Percentiles rank a stretch among this genome's conserved stretches.
phyloP scores from a whole-genome alignment of 1,140 invertebrate species.

The Anastrepha obliqua region DNA sequence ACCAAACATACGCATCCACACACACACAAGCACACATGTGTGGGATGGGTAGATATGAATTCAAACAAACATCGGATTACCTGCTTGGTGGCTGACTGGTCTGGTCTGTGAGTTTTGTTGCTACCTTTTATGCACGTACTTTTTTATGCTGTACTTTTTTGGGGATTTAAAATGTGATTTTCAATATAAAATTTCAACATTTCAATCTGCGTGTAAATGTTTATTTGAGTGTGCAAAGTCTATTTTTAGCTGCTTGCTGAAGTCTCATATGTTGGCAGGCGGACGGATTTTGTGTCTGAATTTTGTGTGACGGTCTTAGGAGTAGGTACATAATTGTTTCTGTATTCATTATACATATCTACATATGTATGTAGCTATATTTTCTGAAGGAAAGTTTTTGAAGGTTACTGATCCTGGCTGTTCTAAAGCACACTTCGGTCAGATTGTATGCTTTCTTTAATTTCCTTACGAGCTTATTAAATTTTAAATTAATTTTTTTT shows the following conservation, averaged over 20 bases:
- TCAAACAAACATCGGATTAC: constrained; percentile 13
- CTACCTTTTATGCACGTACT: neutral
- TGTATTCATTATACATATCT: too few species aligned
- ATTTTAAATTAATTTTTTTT: too few species aligned
- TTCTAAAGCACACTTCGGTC: too few species aligned
- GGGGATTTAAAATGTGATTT: constrained; percentile 31
- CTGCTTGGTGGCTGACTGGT: neutral
- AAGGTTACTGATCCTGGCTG: too few species aligned
- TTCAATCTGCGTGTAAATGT: constrained; percentile 1
- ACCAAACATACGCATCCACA: neutral
- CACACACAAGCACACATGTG: too few species aligned
- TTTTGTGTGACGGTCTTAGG: neutral
- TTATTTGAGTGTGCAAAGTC: neutral
- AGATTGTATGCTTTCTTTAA: too few species aligned
- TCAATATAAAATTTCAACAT: constrained; percentile 44
- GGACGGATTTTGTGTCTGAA: neutral
- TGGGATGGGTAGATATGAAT: neutral
- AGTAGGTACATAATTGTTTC: neutral
- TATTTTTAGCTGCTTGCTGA: neutral
- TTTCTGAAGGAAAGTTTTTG: too few species aligned
- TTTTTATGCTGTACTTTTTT: constrained; percentile 6
- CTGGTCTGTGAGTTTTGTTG: neutral
- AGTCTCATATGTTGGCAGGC: neutral
- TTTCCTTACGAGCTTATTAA: too few species aligned
- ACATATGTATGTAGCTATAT: too few species aligned